These are phyloP conservation scores for Umimayanthus kanabou DNA, from an alignment of 92 coral and sea anemone species.

Conservation along the genomic window DNA sequence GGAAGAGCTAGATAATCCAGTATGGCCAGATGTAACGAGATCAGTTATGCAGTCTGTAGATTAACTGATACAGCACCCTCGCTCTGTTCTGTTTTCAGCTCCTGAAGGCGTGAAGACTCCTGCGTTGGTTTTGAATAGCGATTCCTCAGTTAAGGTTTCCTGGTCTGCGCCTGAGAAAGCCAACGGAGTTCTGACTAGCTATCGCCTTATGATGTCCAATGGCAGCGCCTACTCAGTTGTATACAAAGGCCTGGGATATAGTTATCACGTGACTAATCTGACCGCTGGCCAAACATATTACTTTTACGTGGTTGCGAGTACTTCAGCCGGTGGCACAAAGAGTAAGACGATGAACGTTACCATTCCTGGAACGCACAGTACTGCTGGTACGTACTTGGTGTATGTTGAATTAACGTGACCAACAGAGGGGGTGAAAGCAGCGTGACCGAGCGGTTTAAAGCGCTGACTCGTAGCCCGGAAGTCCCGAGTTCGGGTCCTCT, in stretches of 20 bases:
- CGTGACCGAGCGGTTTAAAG: no score
- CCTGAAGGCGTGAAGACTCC: slow-evolving; percentile 57
- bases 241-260: slow-evolving; percentile 44
- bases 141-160: slow-evolving; percentile 47
- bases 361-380: neutral
- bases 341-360: slow-evolving; percentile 7
- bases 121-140: slow-evolving; percentile 36
- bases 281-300: slow-evolving; percentile 58
- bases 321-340: slow-evolving; percentile 54
- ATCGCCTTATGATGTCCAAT: slow-evolving; percentile 52
- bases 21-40: no score
- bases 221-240: slow-evolving; percentile 28
- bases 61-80: neutral
- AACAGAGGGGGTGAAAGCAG: no score
- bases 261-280: slow-evolving; percentile 56
- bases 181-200: slow-evolving; percentile 53
- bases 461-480: no score
- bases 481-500: no score
- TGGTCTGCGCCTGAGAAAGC: slow-evolving; percentile 51
- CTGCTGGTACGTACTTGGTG: slow-evolving; percentile 11
- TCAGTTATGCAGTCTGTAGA: no score
- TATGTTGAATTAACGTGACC: no score
- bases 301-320: slow-evolving; percentile 57
- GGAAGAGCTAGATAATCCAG: no score
- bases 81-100: slow-evolving; percentile 12